phyloP scores from a whole-genome alignment of 2,797 vertebrate species.

The Cottoperca gobio region DNA sequence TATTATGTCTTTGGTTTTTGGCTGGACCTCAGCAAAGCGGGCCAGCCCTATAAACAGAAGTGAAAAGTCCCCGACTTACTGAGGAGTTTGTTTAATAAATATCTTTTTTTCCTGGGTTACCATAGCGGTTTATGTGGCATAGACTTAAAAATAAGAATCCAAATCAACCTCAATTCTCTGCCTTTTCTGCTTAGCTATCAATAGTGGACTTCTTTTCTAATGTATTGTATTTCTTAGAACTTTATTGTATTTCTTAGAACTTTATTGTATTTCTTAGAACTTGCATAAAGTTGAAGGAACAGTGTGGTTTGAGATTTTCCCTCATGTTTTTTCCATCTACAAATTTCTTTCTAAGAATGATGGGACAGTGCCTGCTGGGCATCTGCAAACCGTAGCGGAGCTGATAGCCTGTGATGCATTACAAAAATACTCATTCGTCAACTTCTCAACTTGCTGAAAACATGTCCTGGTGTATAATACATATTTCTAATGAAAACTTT shows the following conservation, averaged over 20 bases:
- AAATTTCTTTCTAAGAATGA: constrained; percentile 48
- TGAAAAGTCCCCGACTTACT: too few relatives aligned
- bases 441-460: constrained; percentile 24
- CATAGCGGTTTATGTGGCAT: neutral
- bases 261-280: too few relatives aligned
- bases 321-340: constrained; percentile 17
- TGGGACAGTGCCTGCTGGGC: constrained; percentile 21
- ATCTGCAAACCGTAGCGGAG: constrained; percentile 4
- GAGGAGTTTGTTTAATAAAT: too few relatives aligned
- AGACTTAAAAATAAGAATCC: neutral
- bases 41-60: too few relatives aligned
- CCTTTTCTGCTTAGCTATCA: neutral
- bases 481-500: constrained; percentile 43
- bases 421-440: constrained; percentile 52
- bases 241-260: too few relatives aligned
- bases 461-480: constrained; percentile 1
- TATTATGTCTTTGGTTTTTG: too few relatives aligned
- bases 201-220: too few relatives aligned
- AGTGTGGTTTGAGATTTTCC: neutral
- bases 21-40: too few relatives aligned
- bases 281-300: constrained; percentile 11
- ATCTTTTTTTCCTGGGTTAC: too few relatives aligned
- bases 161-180: neutral
- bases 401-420: constrained; percentile 45
- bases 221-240: too few relatives aligned